Conservation (phyloP, 2,113 vertebrate genomes). For the Piaya cayana region DNA sequence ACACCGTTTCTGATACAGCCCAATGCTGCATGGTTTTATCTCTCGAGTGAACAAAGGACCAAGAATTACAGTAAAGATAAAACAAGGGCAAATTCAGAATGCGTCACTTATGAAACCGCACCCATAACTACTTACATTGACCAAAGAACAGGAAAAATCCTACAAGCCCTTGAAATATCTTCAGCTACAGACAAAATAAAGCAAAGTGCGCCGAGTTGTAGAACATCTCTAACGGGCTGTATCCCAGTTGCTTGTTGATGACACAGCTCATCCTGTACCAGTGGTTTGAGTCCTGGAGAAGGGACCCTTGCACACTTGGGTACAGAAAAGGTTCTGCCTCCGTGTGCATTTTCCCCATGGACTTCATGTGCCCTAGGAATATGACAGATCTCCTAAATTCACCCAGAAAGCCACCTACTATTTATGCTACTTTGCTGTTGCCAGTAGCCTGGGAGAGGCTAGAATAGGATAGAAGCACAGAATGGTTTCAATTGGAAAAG, state of each 20-base stretch:
- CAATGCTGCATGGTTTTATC: neutral
- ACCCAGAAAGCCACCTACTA: neutral
- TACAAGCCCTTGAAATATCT: neutral
- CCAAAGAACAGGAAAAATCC: neutral
- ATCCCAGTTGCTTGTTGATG: neutral
- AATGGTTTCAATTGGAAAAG: too few relatives aligned
- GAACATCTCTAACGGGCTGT: neutral
- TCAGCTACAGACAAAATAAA: neutral
- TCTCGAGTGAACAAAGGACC: neutral
- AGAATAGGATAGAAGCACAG: neutral
- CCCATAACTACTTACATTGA: neutral
- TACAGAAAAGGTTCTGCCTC: neutral
- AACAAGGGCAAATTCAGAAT: neutral
- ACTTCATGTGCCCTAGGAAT: neutral
- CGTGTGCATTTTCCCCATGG: neutral
- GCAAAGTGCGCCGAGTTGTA: neutral
- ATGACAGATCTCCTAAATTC: accelerated
- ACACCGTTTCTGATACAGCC: too few relatives aligned
- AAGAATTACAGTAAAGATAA: neutral
- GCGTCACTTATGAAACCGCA: neutral
- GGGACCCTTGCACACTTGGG: neutral
- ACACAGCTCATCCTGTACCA: neutral
- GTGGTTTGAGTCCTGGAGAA: neutral
- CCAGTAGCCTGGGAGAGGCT: neutral
- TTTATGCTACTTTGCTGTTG: neutral